A percentile compares a stretch with the other conserved stretches of the same genome.
These are phyloP conservation scores for Mesoclemmys tuberculata DNA, from an alignment of 2,113 vertebrate species.

Conservation along the genomic window DNA sequence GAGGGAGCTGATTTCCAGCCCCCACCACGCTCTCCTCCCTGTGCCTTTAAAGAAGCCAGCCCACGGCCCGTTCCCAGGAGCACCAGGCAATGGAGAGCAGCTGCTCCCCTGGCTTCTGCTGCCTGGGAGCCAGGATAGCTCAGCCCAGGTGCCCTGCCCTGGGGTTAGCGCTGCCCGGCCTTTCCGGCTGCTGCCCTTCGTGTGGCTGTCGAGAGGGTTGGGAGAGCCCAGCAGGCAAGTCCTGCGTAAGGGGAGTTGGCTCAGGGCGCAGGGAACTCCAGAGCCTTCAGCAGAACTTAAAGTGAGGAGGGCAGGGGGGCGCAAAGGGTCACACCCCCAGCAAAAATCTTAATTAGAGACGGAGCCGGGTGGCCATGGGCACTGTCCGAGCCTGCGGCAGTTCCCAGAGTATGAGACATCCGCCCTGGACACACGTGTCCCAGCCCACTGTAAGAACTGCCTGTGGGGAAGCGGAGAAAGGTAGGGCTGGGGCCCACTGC, in stretches of 20 bases:
- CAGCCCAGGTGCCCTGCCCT: not conserved
- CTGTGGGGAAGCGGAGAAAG: not conserved
- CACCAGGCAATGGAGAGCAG: not conserved
- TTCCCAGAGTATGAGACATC: not conserved
- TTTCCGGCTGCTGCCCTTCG: no score
- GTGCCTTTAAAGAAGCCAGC: not conserved
- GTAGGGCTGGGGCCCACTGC: not conserved
- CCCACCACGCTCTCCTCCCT: not conserved
- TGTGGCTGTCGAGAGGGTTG: not conserved
- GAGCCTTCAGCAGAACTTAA: no score
- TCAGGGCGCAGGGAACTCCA: not conserved
- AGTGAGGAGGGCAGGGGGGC: fast-evolving
- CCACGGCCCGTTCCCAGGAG: not conserved
- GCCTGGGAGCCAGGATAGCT: not conserved
- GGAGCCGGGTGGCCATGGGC: no score
- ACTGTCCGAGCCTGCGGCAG: not conserved
- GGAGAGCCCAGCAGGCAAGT: not conserved
- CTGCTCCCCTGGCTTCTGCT: not conserved
- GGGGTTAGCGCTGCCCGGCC: not conserved
- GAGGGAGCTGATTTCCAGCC: not conserved
- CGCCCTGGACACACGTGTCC: not conserved
- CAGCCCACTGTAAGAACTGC: not conserved
- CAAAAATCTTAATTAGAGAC: not conserved
- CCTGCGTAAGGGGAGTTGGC: not conserved
- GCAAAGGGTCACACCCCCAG: no score